A percentile compares a stretch with the other conserved stretches of the same genome.
These are phyloP conservation scores for Xiphophorus maculatus DNA, from an alignment of 2,113 vertebrate species.

Conservation along the genomic window DNA sequence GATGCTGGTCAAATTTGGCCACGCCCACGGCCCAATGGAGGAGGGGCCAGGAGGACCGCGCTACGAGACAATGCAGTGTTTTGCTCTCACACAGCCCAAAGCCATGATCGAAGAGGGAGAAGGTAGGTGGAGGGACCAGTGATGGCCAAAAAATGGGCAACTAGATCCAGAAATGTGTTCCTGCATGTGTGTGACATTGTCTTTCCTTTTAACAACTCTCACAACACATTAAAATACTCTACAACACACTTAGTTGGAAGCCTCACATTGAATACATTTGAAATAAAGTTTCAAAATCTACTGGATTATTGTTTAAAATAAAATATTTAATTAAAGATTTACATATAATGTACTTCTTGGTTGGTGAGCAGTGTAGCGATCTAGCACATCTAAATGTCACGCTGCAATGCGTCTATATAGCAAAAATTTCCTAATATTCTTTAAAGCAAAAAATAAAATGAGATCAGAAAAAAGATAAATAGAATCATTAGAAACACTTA, in stretches of 20 bases:
- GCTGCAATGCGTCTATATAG: no score
- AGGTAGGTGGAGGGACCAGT: conserved; percentile 70
- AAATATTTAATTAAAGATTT: no score
- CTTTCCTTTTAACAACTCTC: neutral
- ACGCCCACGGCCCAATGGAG: conserved; percentile 78
- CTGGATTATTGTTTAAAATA: no score
- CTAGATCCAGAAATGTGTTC: neutral
- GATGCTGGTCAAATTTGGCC: conserved; percentile 90
- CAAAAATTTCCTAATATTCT: neutral
- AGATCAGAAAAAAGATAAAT: no score
- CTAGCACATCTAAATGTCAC: no score
- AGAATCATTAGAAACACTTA: no score
- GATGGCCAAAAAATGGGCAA: neutral
- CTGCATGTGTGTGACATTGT: neutral
- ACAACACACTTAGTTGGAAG: neutral
- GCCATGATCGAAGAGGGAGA: conserved; percentile 98
- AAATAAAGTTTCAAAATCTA: no score
- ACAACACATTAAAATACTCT: neutral
- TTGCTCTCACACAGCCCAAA: conserved; percentile 95
- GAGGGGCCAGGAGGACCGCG: conserved; percentile 85
- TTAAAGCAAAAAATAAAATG: neutral
- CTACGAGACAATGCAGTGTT: conserved; percentile 99
- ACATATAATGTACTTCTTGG: no score
- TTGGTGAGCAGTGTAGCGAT: no score
- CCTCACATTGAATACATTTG: neutral